Evolutionary conservation across 2,113 vertebrate genomes (phyloP), one percentile per base, ranked within the genome.

Genomic region (Cranoglanis bouderius): DNA sequence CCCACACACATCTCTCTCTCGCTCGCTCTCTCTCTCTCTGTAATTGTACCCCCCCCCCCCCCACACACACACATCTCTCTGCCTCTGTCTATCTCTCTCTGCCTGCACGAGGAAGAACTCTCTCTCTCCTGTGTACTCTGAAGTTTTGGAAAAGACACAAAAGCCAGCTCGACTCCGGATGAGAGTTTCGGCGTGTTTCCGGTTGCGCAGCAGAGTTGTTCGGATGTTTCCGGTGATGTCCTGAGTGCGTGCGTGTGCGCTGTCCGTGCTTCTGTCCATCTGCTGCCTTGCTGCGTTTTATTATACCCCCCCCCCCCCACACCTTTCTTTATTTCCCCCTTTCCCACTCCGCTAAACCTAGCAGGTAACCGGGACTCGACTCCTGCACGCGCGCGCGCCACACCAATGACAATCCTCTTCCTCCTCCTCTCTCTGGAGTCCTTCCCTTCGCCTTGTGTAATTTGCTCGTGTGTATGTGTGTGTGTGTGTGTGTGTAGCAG

Each of bases 401-500:
- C 78, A 81, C 78, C 51, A 18, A 51, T 80, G n/a, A 84, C 90
- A 92, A 83, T 94, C 93, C 93, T 95, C 93, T 94, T 93, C 90
- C 40, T 74, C 93, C 93, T 91, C 29, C 85, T 59, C 19, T 55
- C 38, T 49, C 86, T 40, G 38, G 75, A 65, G 92, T 94, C 93
- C 93, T 95, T 94, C 94, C 94, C 91, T 49, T 93, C 92, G 93
- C 90, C 86, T 91, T 85, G 85, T 84, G 87, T 92, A 94, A 95
- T 95, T 95, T 95, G 90, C 94, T 90, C 94, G 95, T 93, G 78
- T 55, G 78, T 35, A 16, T 35, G n/a, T 55, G 49, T 95, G 95
- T 95, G 95, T 93, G 94, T 93, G 94, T 96, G 93, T 87, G 95
- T 61, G 38, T 16, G 35, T 63, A 95, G 95, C 95, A 94, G 95